Base-by-base conservation (phyloP, 2,797 vertebrate genomes). In the Malacoraja senta region DNA sequence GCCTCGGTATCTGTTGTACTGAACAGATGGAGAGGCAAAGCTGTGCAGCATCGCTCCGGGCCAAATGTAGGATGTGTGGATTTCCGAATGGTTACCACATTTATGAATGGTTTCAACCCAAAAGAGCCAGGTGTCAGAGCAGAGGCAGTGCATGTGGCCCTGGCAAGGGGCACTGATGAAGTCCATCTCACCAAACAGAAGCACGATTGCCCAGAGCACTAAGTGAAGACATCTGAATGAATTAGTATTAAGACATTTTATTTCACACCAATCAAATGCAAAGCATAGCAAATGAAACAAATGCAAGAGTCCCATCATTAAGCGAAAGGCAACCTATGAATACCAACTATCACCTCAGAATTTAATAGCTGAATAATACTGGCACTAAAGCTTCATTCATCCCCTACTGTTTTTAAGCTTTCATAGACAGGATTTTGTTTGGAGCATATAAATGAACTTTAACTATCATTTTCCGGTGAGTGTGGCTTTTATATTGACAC, bases 241-340 rank as follows among this genome's bases (percentile, higher is more conserved):
- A 17, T 68, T 24, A 8, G 8, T 7, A 7, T 35, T 35, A 63
- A 32, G 26, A 88, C 32, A 88, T 35, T 65, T 53, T 88, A 65
- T 88, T 88, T 88, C 84, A 8, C 84, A 68, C 32, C n/a, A 44
- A 44, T 44, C 44, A 88, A 88, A 88, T 68, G 17, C 63, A 88
- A 84, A 35, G 32, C 84, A 88, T 9, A 32, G 10, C n/a, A 65
- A 19, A 32, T 65, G 15, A 32, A 88, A 63, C 0, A 65, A 68
- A 15, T 35, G 15, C 61, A 35, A 58, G 26, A 8, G 61, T n/a
- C 2, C 13, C 10, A 17, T 29, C 29, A n/a, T 29, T 63, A 13
- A 63, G n/a, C 13, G 29, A 8, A 88, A 68, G 8, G 17, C 61
- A 88, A 4, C 21, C 17, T 8, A 35, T 24, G 84, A 88, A 21